Percentiles rank a stretch among this genome's conserved stretches.
Evolutionary conservation across 2,888 invertebrate genomes (phyloP).

Genomic region (Panopea generosa): DNA sequence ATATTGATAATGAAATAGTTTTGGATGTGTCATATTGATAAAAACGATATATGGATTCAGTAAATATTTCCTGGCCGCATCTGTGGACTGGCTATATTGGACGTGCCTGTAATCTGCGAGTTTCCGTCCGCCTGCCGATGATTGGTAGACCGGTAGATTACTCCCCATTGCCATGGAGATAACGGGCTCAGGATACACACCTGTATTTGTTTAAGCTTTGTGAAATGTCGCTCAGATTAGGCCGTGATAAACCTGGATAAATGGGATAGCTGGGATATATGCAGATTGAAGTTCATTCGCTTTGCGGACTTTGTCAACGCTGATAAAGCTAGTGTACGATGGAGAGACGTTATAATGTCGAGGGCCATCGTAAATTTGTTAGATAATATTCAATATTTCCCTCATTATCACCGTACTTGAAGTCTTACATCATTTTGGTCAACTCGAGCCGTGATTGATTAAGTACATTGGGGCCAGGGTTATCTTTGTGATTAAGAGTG

Average conservation of each 20-base stretch:
- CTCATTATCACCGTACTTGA: slow-evolving; percentile 47
- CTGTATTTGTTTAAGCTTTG: slow-evolving; percentile 62
- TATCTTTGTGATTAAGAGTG: slow-evolving; percentile 13
- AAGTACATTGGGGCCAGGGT: slow-evolving; percentile 35
- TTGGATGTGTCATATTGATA: too few species aligned
- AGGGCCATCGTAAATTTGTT: slow-evolving; percentile 46
- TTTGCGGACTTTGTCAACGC: slow-evolving; percentile 47
- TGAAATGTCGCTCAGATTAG: slow-evolving; percentile 60
- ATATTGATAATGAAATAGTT: too few species aligned
- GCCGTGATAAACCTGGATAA: too few species aligned
- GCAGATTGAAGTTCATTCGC: slow-evolving; percentile 60
- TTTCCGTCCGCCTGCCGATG: slow-evolving; percentile 26
- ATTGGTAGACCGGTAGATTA: slow-evolving; percentile 47
- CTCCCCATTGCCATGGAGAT: slow-evolving; percentile 53
- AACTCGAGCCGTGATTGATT: slow-evolving; percentile 29
- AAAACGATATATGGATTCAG: slow-evolving; percentile 29
- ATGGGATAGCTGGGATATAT: slow-evolving; percentile 30
- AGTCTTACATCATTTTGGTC: slow-evolving; percentile 55
- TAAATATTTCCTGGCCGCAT: slow-evolving; percentile 38
- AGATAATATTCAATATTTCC: slow-evolving; percentile 62
- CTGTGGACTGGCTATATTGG: slow-evolving; percentile 45
- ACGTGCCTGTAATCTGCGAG: slow-evolving; percentile 45
- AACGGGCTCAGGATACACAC: slow-evolving; percentile 46
- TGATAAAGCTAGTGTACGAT: slow-evolving; percentile 38
- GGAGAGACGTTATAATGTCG: slow-evolving; percentile 31